Evolutionary conservation across 2,113 vertebrate species (phyloP), one percentile per base, ranked within the genome.

Genomic region (Sitta europaea): DNA sequence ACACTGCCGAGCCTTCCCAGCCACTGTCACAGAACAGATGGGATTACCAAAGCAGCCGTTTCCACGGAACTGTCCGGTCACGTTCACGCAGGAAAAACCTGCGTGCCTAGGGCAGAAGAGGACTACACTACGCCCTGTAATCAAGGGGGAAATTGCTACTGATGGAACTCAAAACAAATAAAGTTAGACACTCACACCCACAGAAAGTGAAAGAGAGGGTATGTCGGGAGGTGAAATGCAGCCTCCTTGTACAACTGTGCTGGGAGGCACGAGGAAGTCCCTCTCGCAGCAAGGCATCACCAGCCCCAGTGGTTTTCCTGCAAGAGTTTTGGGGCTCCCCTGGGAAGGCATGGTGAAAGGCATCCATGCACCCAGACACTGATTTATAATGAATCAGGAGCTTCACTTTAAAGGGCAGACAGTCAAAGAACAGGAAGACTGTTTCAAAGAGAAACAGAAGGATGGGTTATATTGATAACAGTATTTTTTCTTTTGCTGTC

Each of bases 141-240:
- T n/a, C 57, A 20, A 33, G 48, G 40, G 28, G 24, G 14, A 59
- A 67, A 82, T 36, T 76, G 50, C 71, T 10, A 8, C 48, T 15
- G 51, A 54, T 9, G 36, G 35, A 88, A 54, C 27, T 53, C 6
- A 1, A 36, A 92, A 75, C 57, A 20, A 59, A 53, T 11, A 27
- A 92, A 90, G n/a, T 8, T 18, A 35, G 62, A 68, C 33, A 2
- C 21, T 72, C 38, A 1, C 0, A 1, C 38, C 36, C 2, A 1
- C 51, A 42, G 76, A 54, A 21, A 68, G 73, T 10, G 29, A 86
- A 76, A 68, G 53, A 94, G 23, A 43, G 57, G 13, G 7, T 31
- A 38, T 0, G 0, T 5, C 0, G 0, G 50, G 62, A 38, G 21
- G 11, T 18, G 16, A 40, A 83, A 47, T 1, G 3, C 33, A 82